phyloP scores from a whole-genome alignment of 2,888 invertebrate species.

The Chalcis sispes region DNA sequence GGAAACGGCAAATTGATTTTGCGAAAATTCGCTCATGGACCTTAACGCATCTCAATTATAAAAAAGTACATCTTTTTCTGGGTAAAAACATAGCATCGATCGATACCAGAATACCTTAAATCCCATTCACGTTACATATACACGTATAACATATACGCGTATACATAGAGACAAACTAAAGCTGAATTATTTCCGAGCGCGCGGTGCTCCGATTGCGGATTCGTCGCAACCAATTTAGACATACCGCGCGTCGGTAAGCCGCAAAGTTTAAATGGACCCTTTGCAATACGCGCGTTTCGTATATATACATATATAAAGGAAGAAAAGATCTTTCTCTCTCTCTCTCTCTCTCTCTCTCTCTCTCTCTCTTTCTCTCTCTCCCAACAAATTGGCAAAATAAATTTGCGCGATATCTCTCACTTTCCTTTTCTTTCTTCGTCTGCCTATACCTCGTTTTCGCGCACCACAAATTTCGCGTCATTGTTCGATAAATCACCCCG shows the following conservation, averaged over 20 bases:
- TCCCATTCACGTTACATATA: too few species aligned
- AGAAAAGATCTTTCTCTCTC: slow-evolving; percentile 61
- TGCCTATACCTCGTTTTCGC: slow-evolving; percentile 42
- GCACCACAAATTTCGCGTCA: slow-evolving; percentile 43
- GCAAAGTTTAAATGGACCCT: slow-evolving; percentile 57
- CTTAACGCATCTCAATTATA: too few species aligned
- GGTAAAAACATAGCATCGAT: too few species aligned
- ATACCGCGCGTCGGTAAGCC: slow-evolving; percentile 65
- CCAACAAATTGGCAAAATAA: slow-evolving; percentile 69
- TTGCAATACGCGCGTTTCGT: too few species aligned
- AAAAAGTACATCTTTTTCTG: too few species aligned
- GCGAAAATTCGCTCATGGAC: too few species aligned
- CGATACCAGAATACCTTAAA: too few species aligned
- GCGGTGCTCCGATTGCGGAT: neutral
- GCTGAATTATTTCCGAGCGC: neutral
- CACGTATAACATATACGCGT: too few species aligned
- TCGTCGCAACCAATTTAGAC: slow-evolving; percentile 68
- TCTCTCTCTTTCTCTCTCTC: slow-evolving; percentile 61
- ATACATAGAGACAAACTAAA: too few species aligned
- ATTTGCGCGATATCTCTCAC: slow-evolving; percentile 55
- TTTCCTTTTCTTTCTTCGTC: slow-evolving; percentile 41
- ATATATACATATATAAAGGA: too few species aligned
- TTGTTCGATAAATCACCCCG: slow-evolving; percentile 52
- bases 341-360: slow-evolving; percentile 37
- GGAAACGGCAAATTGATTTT: too few species aligned